phyloP scores from a whole-genome alignment of 2,113 vertebrate species.

The Chaetorhynchus papuensis region DNA sequence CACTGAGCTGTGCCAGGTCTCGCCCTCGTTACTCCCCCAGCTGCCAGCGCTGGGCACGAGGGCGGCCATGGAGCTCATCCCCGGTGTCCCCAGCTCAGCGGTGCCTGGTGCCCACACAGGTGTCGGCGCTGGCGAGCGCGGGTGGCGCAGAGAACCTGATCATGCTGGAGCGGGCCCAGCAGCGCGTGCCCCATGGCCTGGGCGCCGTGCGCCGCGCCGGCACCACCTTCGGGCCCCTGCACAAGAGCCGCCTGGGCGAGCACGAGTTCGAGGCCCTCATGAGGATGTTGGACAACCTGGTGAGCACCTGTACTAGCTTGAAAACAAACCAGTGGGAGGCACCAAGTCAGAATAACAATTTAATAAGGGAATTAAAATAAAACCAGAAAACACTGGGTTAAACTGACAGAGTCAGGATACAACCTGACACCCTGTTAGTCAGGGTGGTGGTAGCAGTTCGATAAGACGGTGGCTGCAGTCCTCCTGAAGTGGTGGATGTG shows the following conservation, averaged over 20 bases:
- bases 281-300: conserved; percentile 97
- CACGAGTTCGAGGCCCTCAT: conserved; percentile 97
- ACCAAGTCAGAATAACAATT: no score
- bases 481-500: no score
- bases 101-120: conserved; percentile 53
- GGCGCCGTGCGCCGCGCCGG: conserved; percentile 90
- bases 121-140: conserved; percentile 84
- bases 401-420: no score
- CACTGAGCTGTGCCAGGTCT: no score
- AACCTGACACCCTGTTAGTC: no score
- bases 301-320: no score
- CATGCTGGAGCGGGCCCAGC: conserved; percentile 82
- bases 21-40: background rate
- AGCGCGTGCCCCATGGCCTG: conserved; percentile 73
- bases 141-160: conserved; percentile 89
- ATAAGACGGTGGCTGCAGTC: no score
- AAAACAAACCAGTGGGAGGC: no score
- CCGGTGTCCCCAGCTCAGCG: background rate
- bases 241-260: conserved; percentile 91
- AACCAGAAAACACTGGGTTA: no score
- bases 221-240: conserved; percentile 91
- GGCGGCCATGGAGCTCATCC: rapidly evolving
- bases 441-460: no score
- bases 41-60: rapidly evolving
- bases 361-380: no score